Base-by-base conservation (phyloP, 2,888 invertebrate genomes). In the Muschampia staudingeri region DNA sequence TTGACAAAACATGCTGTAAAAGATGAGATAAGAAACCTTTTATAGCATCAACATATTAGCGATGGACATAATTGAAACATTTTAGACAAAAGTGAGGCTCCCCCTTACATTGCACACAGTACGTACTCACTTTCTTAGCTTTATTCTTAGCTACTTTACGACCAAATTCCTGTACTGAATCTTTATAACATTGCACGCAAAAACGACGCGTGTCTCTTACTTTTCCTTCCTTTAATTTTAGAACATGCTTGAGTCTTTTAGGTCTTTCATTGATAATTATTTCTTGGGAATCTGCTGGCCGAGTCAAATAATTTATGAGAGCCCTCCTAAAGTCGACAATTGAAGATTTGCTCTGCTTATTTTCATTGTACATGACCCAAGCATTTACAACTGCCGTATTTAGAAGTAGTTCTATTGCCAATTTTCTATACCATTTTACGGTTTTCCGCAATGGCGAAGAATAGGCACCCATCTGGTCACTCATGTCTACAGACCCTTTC, bases 121-220 rank as follows among this genome's bases (percentile, higher is more conserved):
- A 88, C 76, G 87, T 88, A 83, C 82, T 84, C 81, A 90, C 88
- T 86, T 88, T 90, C 85, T 88, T 89, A 82, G 89, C 78, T 87
- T 87, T 90, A 83, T 88, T 90, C 83, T 88, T 88, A 82, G 89
- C 89, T 82, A 87, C 70, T 87, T 87, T 87, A 82, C 87, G 85
- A 82, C 89, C 88, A 87, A 87, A 87, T 82, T 86, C 70, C 84
- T 88, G 81, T 83, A 87, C 88, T 80, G 79, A 81, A 83, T 87
- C 85, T 88, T 88, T 89, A 82, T 88, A 90, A 85, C 88, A 90
- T 85, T 85, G 84, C 77, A 85, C 84, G 84, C 88, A 90, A 85
- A 88, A 88, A 84, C 88, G 86, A 81, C 89, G 83, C 82, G 86
- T 87, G 82, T 86, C 82, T 85, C 86, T 87, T 81, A 88, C 90